These are phyloP conservation scores for Ploceus nigricollis DNA, from an alignment of 2,113 vertebrate species.

Conservation along the genomic window DNA sequence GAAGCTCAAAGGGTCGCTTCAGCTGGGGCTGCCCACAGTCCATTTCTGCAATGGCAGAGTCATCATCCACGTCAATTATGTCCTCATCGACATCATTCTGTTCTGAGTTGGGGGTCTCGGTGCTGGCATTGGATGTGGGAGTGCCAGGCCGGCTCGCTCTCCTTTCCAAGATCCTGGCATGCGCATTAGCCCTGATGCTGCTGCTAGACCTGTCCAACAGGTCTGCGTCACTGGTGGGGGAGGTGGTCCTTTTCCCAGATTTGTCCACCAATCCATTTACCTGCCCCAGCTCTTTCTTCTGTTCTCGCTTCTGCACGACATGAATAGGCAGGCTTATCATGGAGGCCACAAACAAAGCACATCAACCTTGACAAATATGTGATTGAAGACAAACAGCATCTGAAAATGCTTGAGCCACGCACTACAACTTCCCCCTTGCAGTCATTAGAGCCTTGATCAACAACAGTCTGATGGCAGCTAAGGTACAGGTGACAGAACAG, in stretches of 20 bases:
- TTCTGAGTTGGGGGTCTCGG: slow-evolving; percentile 90
- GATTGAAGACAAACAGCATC: slow-evolving; percentile 46
- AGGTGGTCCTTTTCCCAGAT: slow-evolving; percentile 82
- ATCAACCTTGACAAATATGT: slow-evolving; percentile 59
- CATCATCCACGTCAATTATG: slow-evolving; percentile 91
- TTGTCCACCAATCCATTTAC: slow-evolving; percentile 92
- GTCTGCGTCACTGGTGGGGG: slow-evolving; percentile 88
- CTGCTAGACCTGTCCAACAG: slow-evolving; percentile 84
- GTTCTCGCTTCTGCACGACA: slow-evolving; percentile 87
- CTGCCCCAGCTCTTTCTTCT: slow-evolving; percentile 90
- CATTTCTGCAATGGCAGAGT: slow-evolving; percentile 82
- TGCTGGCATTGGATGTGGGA: slow-evolving; percentile 93
- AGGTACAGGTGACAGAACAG: not conserved
- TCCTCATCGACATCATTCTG: slow-evolving; percentile 95
- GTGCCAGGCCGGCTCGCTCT: slow-evolving; percentile 91
- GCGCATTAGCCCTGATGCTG: slow-evolving; percentile 83
- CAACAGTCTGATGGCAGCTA: not conserved
- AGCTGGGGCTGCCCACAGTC: slow-evolving; percentile 86
- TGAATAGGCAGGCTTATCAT: slow-evolving; percentile 51
- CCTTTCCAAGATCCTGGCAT: slow-evolving; percentile 90
- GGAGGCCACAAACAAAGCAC: slow-evolving; percentile 60
- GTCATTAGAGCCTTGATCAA: not conserved
- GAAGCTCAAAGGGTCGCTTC: slow-evolving; percentile 94
- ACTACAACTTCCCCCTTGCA: not conserved
- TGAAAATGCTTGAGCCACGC: slow-evolving; percentile 16